Conservation (phyloP, 2,113 vertebrate species). For the Lepidothrix coronata region DNA sequence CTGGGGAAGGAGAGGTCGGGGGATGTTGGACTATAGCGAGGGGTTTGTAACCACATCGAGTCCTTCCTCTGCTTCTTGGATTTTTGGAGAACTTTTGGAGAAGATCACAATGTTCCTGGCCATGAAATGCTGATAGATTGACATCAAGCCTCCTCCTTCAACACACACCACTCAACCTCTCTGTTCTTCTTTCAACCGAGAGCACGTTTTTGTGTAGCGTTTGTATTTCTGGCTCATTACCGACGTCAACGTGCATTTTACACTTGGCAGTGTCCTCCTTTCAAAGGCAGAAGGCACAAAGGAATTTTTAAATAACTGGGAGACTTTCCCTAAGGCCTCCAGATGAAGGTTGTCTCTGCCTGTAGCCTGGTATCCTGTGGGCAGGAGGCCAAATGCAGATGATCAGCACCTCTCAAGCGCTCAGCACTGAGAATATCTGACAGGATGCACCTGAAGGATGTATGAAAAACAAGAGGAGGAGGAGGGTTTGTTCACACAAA, state of each 20-base stretch:
- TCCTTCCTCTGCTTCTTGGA: not conserved
- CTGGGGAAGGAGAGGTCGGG: not conserved
- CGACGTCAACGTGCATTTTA: accelerated
- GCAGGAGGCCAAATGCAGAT: not conserved
- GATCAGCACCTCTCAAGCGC: not conserved
- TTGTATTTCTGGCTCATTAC: not conserved
- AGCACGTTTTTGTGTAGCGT: not conserved
- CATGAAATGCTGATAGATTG: not conserved
- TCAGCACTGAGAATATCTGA: conserved; percentile 6
- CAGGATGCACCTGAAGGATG: conserved; percentile 72
- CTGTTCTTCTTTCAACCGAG: not conserved
- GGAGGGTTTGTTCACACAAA: not conserved
- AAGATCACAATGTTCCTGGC: not conserved
- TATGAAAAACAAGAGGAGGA: not conserved
- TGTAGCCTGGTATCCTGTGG: conserved; percentile 41
- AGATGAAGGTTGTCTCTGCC: not conserved
- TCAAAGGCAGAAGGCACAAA: not conserved
- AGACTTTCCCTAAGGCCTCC: not conserved
- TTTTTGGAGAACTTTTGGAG: not conserved
- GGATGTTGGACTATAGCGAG: accelerated
- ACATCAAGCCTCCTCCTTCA: not conserved
- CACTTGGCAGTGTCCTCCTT: accelerated
- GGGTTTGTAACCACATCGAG: not conserved
- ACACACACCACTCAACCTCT: not conserved
- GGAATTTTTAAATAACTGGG: not conserved